Conservation (phyloP, 1,140 invertebrate species). For the Drosophila guanche region DNA sequence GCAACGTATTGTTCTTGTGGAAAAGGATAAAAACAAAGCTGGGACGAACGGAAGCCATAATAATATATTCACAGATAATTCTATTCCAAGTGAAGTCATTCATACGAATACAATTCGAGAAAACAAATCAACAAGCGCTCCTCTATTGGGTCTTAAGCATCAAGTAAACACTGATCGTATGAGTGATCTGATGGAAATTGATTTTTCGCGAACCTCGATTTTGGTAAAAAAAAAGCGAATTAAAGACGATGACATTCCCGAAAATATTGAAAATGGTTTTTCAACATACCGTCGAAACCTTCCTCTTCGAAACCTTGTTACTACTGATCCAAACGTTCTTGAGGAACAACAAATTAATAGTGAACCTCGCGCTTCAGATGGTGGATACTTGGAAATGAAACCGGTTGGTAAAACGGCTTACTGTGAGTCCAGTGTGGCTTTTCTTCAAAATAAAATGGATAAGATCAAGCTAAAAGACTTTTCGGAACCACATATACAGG, state of each 20-base stretch:
- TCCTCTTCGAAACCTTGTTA: slow-evolving; percentile 38
- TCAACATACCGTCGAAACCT: slow-evolving; percentile 45
- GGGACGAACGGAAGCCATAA: slow-evolving; percentile 62
- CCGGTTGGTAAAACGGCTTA: slow-evolving; percentile 62
- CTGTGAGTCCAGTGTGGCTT: slow-evolving; percentile 12
- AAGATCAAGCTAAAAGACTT: slow-evolving; percentile 37
- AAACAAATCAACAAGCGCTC: slow-evolving; percentile 86
- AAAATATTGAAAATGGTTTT: slow-evolving; percentile 26
- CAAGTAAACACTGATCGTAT: slow-evolving; percentile 88
- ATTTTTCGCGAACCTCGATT: slow-evolving; percentile 86
- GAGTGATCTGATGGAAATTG: slow-evolving; percentile 92
- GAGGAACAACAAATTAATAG: slow-evolving; percentile 28
- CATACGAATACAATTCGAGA: slow-evolving; percentile 26
- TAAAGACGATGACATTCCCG: slow-evolving; percentile 31
- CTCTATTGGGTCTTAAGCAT: slow-evolving; percentile 85
- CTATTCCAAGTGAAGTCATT: slow-evolving; percentile 6
- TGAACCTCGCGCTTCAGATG: slow-evolving; percentile 27
- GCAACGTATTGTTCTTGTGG: slow-evolving; percentile 53
- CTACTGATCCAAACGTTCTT: slow-evolving; percentile 26
- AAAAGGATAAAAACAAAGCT: slow-evolving; percentile 52
- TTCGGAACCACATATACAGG: neutral
- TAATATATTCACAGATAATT: slow-evolving; percentile 50
- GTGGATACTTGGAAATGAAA: slow-evolving; percentile 84
- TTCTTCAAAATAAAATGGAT: slow-evolving; percentile 45
- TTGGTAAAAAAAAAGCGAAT: slow-evolving; percentile 34